phyloP scores from a whole-genome alignment of 2,888 invertebrate species.

The Crepidodera aurea region DNA sequence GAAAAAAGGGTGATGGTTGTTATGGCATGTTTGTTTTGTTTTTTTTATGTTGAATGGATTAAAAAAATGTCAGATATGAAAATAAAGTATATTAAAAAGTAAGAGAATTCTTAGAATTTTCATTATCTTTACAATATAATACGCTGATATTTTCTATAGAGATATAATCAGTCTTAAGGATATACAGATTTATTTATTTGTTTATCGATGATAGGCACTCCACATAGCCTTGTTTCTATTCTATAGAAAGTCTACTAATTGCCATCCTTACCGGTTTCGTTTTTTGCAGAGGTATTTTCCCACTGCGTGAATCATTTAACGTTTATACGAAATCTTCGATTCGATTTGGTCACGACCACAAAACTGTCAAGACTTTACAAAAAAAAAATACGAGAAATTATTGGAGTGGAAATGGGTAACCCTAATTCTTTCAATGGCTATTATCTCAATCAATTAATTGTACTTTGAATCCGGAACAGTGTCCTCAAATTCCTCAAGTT shows the following conservation, averaged over 20 bases:
- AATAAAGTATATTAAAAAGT: too few species aligned
- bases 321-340: constrained; percentile 23
- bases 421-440: constrained; percentile 13
- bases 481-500: background rate
- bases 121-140: too few species aligned
- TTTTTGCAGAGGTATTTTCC: constrained; percentile 20
- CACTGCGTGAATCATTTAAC: constrained; percentile 23
- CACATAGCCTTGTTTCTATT: constrained; percentile 3
- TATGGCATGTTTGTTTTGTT: too few species aligned
- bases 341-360: constrained; percentile 22
- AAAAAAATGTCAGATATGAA: too few species aligned
- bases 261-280: constrained; percentile 15
- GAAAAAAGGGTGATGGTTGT: too few species aligned
- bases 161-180: too few species aligned
- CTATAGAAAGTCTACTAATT: constrained; percentile 9
- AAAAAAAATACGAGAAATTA: constrained; percentile 24
- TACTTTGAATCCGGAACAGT: background rate
- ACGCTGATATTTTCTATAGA: too few species aligned
- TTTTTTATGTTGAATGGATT: too few species aligned
- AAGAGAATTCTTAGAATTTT: too few species aligned
- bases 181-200: too few species aligned
- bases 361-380: constrained; percentile 21
- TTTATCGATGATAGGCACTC: background rate
- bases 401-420: constrained; percentile 31
- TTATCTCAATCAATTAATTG: constrained; percentile 5